phyloP scores from a whole-genome alignment of 2,888 invertebrate species.

The Cheilosia impressa region DNA sequence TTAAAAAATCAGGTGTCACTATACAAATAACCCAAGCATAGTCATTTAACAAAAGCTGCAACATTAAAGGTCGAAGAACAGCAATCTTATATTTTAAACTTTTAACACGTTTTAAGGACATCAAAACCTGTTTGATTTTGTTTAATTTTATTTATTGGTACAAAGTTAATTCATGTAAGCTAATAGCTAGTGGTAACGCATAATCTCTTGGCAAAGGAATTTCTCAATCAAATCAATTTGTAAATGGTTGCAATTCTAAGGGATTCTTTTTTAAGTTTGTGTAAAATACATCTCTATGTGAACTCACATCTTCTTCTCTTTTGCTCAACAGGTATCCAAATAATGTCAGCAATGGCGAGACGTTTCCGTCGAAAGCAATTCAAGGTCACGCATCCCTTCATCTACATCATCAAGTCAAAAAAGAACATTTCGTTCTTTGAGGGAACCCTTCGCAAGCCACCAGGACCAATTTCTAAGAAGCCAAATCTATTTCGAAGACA shows the following conservation, averaged over 20 bases:
- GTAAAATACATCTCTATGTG: neutral
- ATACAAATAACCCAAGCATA: too few relatives aligned
- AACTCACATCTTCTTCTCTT: neutral
- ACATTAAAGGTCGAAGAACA: too few relatives aligned
- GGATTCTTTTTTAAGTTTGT: neutral
- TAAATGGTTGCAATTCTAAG: neutral
- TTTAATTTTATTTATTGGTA: too few relatives aligned
- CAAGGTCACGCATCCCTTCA: slow-evolving; percentile 59
- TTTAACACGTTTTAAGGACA: too few relatives aligned
- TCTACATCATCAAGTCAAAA: slow-evolving; percentile 62
- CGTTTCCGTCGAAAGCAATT: slow-evolving; percentile 56
- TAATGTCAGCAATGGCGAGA: slow-evolving; percentile 54
- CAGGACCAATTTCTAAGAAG: neutral
- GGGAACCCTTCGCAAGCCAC: slow-evolving; percentile 24
- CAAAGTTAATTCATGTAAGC: too few relatives aligned
- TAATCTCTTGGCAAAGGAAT: too few relatives aligned
- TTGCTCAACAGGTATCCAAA: slow-evolving; percentile 45
- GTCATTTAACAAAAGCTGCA: too few relatives aligned
- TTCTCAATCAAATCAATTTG: too few relatives aligned
- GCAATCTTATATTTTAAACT: too few relatives aligned
- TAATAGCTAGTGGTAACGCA: too few relatives aligned
- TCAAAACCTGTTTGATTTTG: too few relatives aligned
- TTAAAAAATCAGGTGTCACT: too few relatives aligned
- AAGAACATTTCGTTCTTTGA: slow-evolving; percentile 46
- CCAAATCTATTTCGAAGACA: neutral